phyloP scores from a whole-genome alignment of 2,797 vertebrate genomes.

The Aselliscus stoliczkanus region DNA sequence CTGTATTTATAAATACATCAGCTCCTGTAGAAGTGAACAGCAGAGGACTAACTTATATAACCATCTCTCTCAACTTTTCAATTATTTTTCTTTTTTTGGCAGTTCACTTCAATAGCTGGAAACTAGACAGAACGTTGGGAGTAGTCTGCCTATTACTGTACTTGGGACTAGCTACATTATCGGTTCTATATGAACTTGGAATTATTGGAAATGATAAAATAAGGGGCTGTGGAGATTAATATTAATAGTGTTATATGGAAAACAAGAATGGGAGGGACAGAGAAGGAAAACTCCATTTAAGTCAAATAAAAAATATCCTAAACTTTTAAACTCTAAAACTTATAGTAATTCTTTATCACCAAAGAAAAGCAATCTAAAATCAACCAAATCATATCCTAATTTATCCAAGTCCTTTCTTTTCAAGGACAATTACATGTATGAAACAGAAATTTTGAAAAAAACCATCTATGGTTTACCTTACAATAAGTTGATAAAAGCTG shows the following conservation, averaged over 20 bases:
- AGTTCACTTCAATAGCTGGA: constrained; percentile 93
- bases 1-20: constrained; percentile 88
- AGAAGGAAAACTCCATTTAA: constrained; percentile 72
- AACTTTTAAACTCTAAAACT: constrained; percentile 77
- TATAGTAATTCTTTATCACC: constrained; percentile 74
- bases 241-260: constrained; percentile 70
- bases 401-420: constrained; percentile 79
- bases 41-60: constrained; percentile 90
- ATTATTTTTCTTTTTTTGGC: constrained; percentile 91
- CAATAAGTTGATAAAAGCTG: constrained; percentile 68
- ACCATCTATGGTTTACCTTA: constrained; percentile 73
- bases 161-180: constrained; percentile 88
- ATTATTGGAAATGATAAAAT: constrained; percentile 93
- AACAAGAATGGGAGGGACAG: constrained; percentile 8
- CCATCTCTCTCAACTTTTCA: constrained; percentile 91
- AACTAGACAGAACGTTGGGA: constrained; percentile 93
- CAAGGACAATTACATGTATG: constrained; percentile 75
- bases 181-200: constrained; percentile 95
- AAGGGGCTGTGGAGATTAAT: constrained; percentile 86
- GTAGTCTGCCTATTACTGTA: constrained; percentile 89
- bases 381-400: constrained; percentile 76
- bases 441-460: constrained; percentile 75
- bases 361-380: constrained; percentile 73
- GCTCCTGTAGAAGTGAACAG: constrained; percentile 93
- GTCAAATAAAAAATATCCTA: constrained; percentile 75